These are phyloP conservation scores for Poecilus cupreus DNA, from an alignment of 2,888 invertebrate genomes.

Conservation along the genomic window DNA sequence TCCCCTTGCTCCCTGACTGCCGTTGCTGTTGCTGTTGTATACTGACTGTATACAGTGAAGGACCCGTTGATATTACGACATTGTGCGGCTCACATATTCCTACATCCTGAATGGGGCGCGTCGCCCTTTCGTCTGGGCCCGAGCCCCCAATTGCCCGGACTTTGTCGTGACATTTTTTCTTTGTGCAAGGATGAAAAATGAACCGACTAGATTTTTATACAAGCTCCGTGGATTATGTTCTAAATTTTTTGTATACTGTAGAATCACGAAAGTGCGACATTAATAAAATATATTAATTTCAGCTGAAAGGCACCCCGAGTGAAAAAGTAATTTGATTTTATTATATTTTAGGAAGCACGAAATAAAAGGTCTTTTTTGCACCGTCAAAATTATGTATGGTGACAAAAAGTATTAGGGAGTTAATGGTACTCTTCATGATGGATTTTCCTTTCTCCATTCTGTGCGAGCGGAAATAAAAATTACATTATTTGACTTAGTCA, in stretches of 20 bases:
- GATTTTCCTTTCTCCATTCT: too few relatives aligned
- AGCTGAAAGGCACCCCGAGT: slow-evolving; percentile 37
- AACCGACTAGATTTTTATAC: slow-evolving; percentile 57
- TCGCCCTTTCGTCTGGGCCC: not conserved
- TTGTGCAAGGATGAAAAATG: slow-evolving; percentile 55
- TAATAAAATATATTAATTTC: slow-evolving; percentile 56
- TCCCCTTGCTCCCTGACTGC: not conserved
- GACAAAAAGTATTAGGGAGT: slow-evolving; percentile 23
- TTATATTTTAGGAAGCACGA: slow-evolving; percentile 37
- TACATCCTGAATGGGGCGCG: slow-evolving; percentile 48
- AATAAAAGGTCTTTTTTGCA: slow-evolving; percentile 26
- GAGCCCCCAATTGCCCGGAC: slow-evolving; percentile 44
- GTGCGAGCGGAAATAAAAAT: too few relatives aligned
- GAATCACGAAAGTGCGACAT: slow-evolving; percentile 51
- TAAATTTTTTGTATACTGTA: slow-evolving; percentile 47
- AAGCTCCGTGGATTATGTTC: slow-evolving; percentile 51
- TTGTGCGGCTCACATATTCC: slow-evolving; percentile 52
- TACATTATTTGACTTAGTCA: too few relatives aligned
- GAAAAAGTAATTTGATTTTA: slow-evolving; percentile 51
- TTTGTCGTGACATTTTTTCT: slow-evolving; percentile 55
- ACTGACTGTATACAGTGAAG: not conserved
- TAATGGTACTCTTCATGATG: not conserved
- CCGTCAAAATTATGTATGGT: slow-evolving; percentile 8
- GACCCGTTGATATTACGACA: slow-evolving; percentile 48
- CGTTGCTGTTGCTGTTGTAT: not conserved